Base-by-base conservation (phyloP, 2,797 vertebrate genomes). In the Sebastes elongatus region DNA sequence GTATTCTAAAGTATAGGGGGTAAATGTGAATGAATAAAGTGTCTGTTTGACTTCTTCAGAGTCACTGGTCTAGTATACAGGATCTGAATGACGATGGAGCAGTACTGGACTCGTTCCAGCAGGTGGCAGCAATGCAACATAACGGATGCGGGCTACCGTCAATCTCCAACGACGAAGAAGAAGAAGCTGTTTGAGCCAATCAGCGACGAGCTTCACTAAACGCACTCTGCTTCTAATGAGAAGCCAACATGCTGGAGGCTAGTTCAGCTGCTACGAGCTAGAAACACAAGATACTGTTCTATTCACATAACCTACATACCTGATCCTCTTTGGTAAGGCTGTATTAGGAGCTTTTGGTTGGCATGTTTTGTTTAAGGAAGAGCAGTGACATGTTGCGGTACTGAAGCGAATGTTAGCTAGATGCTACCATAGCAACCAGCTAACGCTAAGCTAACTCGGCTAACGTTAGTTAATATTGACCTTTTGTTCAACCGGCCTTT, bases 151-250 rank as follows among this genome's bases (percentile, higher is more conserved):
- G 6, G 38, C 38, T 16, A 42, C 38, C 38, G 38, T 42, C 5
- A 42, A 42, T 42, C 14, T 0, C 38, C 14, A 18, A 18, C 16
- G 42, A 46, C 18, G 42, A 46, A 46, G 42, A 3, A 42, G 13
- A 1, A 42, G 13, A 42, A 42, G 38, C 2, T 18, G 2, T 52
- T 2, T 59, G 3, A 63, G 16, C 89, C 84, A 87, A 88, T 89
- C 81, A 33, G 57, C 25, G 59, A 59, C 0, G 0, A 55, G 38
- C 11, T 14, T n/a, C 11, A 1, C 4, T 0, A 1, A 4, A 52
- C 1, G 20, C 6, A 0, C 35, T 6, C 2, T 13, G 10, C 80
- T 83, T 60, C 22, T 78, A 87, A 27, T 0, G 7, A 27, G 10
- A 53, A 4, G 6, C 0, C 16, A 7, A 2, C 11, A 4, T 7